Base-by-base conservation (phyloP, 1,140 invertebrate genomes). In the Diorhabda elongata region DNA sequence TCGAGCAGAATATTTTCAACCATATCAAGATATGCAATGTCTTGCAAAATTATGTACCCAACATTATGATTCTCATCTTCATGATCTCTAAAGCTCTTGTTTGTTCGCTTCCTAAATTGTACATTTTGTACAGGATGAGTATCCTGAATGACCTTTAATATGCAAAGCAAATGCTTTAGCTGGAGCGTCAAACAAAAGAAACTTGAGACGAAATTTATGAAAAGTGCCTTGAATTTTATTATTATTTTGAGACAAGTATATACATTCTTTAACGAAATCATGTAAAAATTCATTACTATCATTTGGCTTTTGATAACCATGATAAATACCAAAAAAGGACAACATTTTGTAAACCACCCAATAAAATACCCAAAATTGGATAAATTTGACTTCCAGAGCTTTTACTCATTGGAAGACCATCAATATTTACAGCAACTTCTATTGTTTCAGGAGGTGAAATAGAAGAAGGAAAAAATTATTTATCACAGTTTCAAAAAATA, bases 91-190 rank as follows among this genome's bases (percentile, higher is more conserved):
- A 64, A 57, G 11, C n/a, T 26, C 41, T 57, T 42, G 41, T 64
- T 52, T 11, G 63, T 64, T 52, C 9, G 44, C 56, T 64, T 64
- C n/a, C 9, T 11, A 44, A n/a, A 64, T 26, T 64, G 9, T 26
- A 57, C 68, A 69, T 42, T 69, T 69, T 11, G 68, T 66, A 45
- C 68, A 69, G 11, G 5, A 42, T 5, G 45, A 44, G 58, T 69
- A 69, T 5, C 67, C 62, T 11, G 41, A 64, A 57, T 64, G 61
- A 47, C 61, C 47, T 44, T 69, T 69, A 6, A 64, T 47, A 26
- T 41, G 42, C 52, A 64, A n/a, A 11, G 0, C 11, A 11, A 11
- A 11, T 11, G 11, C 11, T 11, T 11, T 11, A 11, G 11, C 11
- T 11, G 11, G 11, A 11, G 11, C 11, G 0, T 11, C 11, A 11